These are phyloP conservation scores for Smittia aterrima DNA, from an alignment of 2,888 invertebrate genomes.

Conservation along the genomic window DNA sequence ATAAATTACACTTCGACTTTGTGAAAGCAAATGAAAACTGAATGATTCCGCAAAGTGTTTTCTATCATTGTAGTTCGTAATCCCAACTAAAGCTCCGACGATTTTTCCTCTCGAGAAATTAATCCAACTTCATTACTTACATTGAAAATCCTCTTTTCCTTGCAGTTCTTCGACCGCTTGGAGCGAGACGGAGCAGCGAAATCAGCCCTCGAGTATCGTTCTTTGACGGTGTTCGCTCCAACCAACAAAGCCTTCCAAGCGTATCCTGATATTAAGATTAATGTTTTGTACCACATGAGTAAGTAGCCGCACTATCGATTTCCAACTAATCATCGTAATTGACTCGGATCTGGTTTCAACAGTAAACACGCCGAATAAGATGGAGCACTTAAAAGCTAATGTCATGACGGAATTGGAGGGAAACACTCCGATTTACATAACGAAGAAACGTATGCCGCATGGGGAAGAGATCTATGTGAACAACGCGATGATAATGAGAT, in stretches of 20 bases:
- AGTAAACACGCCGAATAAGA: conserved; percentile 68
- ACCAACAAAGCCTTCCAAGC: conserved; percentile 83
- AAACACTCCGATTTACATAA: conserved; percentile 83
- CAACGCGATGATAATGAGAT: conserved; percentile 74
- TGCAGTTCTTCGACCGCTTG: conserved; percentile 76
- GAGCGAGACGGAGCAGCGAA: conserved; percentile 72
- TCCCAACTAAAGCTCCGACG: background rate
- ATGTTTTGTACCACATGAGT: conserved; percentile 82
- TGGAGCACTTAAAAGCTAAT: conserved; percentile 59
- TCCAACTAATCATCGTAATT: conserved; percentile 13
- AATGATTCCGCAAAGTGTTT: background rate
- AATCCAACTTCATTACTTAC: background rate
- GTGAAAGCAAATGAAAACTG: no score
- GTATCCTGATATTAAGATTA: conserved; percentile 60
- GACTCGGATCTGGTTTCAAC: background rate
- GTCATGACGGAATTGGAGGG: conserved; percentile 75
- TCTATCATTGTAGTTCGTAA: background rate
- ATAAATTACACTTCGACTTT: no score
- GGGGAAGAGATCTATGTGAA: conserved; percentile 77
- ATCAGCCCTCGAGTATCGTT: conserved; percentile 67
- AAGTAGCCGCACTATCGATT: conserved; percentile 52
- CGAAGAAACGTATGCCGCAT: conserved; percentile 61
- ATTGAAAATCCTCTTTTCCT: conserved; percentile 51
- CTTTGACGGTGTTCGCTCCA: conserved; percentile 85
- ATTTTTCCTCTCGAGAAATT: background rate